phyloP scores from a whole-genome alignment of 2,888 invertebrate species.

The Amphipoea oculea region DNA sequence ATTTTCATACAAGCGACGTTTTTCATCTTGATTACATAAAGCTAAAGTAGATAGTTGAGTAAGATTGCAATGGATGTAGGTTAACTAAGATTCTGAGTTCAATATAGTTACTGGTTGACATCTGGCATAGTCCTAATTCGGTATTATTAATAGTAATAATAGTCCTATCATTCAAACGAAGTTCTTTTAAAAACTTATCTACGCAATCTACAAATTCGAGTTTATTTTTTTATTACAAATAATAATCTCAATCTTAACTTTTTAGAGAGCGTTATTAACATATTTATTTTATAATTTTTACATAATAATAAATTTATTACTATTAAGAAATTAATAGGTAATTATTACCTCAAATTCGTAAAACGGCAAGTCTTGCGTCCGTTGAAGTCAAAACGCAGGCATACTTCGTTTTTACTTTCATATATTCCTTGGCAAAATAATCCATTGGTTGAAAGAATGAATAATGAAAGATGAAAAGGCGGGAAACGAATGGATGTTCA shows the following conservation, averaged over 20 bases:
- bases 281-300: slow-evolving; percentile 35
- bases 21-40: neutral
- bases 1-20: too few relatives aligned
- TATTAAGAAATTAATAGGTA: slow-evolving; percentile 20
- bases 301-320: slow-evolving; percentile 31
- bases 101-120: neutral
- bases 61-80: too few relatives aligned
- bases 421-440: neutral
- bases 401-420: neutral
- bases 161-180: slow-evolving; percentile 27
- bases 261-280: slow-evolving; percentile 57
- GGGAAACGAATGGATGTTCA: slow-evolving; percentile 53
- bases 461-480: slow-evolving; percentile 17
- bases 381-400: slow-evolving; percentile 5
- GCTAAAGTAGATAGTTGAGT: neutral
- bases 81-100: neutral
- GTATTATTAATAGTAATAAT: slow-evolving; percentile 6
- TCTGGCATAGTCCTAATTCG: neutral
- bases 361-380: slow-evolving; percentile 19
- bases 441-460: slow-evolving; percentile 17
- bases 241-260: slow-evolving; percentile 41
- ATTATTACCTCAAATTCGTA: slow-evolving; percentile 25
- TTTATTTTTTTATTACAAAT: slow-evolving; percentile 45
- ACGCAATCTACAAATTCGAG: slow-evolving; percentile 56
- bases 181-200: slow-evolving; percentile 36